Evolutionary conservation across 2,888 invertebrate genomes (phyloP), one percentile per base, ranked within the genome.

Genomic region (Rhamphomyia laevipes): DNA sequence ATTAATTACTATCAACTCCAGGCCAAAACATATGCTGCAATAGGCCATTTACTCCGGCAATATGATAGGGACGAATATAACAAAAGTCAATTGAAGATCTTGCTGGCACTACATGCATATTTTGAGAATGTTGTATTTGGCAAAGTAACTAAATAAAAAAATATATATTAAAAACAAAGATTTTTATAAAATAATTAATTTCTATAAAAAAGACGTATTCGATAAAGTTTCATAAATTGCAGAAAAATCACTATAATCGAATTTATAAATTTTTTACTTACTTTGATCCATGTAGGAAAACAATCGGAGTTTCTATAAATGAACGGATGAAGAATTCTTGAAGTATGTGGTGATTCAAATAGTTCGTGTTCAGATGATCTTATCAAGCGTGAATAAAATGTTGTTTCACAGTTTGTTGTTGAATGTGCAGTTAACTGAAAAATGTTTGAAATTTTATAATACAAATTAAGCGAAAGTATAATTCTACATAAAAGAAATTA

Each of bases 1-100:
- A 1, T 9, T 54, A 74, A 82, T 78, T 71, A 92, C 92, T 72
- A 69, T 94, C 92, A 53, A 94, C 86, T 43, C 91, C 92, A 2
- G 91, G 86, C 93, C 94, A 94, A 71, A 94, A 94, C 68, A 82
- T 84, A 61, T 84, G 81, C 55, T 84, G 80, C 55, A 88, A 85
- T 15, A 93, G 72, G 50, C 79, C 80, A 68, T 94, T 94, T 54
- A 94, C 81, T 0, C 89, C 86, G 2, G 90, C 84, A 55, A 94
- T 83, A 65, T 92, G 91, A 60, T 90, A 85, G 1, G 91, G 87
- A 37, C 85, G 78, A 16, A 94, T 82, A 65, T 93, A 93, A 56
- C 85, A 86, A 70, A 84, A 94, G 72, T 92, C 90, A 12, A 94
- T 74, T 1, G 86, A 74, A 3, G 77, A 76, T 48, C 73, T 72